Evolutionary conservation across 2,888 invertebrate genomes (phyloP), one percentile per base, ranked within the genome.

Genomic region (Sesia apiformis): DNA sequence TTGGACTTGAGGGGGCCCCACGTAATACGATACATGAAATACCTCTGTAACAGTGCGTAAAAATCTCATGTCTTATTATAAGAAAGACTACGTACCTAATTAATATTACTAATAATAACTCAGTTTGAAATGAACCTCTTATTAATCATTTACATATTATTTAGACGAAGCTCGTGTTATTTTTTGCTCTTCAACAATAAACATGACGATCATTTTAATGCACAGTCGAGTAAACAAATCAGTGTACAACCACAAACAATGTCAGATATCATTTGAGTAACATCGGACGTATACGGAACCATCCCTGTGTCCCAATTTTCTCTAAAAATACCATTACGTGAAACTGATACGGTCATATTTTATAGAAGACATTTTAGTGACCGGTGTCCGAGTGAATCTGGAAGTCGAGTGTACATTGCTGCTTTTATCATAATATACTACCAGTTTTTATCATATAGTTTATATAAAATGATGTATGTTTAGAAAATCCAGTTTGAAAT

Each of bases 301-400:
- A 58, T 56, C 63, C 67, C 66, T 61, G 67, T 69, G 63, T 68
- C 70, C 74, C 68, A 72, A 67, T 74, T 79, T 80, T 75, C 65
- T 69, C 64, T 62, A 55, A 71, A 78, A 78, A 76, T 74, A 78
- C 65, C 62, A 69, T 69, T 69, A 69, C 68, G 68, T 60, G 77
- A 67, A 78, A 76, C 65, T 59, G 78, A 81, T 77, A 74, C 66
- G 63, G 68, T 70, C 67, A 53, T 54, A 52, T 40, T 49, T 38
- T 52, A 49, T 52, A 43, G 41, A 53, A 57, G 53, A 55, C 52
- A 52, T 7, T 52, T 40, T 7, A 40, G 41, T 40, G 46, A 23
- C 40, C 40, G 41, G 40, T 52, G 5, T 4, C 38, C 40, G 41
- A 40, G 5, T 52, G 40, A 8, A 46, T 46, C 8, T 46, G n/a